Conservation (phyloP, 2,888 invertebrate species). For the Bruchidius siliquastri region DNA sequence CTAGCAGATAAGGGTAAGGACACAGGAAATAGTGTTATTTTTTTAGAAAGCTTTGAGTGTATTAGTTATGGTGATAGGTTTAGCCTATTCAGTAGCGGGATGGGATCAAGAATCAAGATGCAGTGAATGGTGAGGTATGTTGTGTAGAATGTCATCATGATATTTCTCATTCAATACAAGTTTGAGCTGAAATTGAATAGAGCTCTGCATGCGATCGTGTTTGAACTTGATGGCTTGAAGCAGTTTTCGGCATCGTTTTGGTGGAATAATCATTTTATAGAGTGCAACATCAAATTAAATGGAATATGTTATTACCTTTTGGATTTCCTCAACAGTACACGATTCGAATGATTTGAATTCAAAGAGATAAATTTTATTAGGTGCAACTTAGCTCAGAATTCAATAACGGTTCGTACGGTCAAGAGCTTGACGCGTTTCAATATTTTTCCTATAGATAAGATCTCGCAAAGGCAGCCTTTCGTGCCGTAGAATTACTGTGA, state of each 20-base stretch:
- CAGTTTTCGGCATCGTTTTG: neutral
- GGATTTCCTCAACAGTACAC: too few relatives aligned
- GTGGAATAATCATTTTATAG: too few relatives aligned
- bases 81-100: neutral
- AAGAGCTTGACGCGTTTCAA: too few relatives aligned
- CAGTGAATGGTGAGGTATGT: neutral
- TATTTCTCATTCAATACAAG: neutral
- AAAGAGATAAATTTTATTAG: too few relatives aligned
- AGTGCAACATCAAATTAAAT: too few relatives aligned
- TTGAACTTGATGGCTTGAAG: neutral
- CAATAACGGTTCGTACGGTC: too few relatives aligned
- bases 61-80: slow-evolving; percentile 30
- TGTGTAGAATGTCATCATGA: neutral
- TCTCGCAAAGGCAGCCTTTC: too few relatives aligned
- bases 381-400: too few relatives aligned
- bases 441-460: too few relatives aligned
- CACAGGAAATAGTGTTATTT: neutral
- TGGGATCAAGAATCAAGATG: neutral
- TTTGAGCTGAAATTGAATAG: neutral
- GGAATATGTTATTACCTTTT: too few relatives aligned
- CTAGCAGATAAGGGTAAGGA: slow-evolving; percentile 72
- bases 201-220: neutral
- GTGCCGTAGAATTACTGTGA: too few relatives aligned
- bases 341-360: too few relatives aligned
- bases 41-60: slow-evolving; percentile 11